Base-by-base conservation (phyloP, 1,140 invertebrate genomes). In the Caenorhabditis brenneri region DNA sequence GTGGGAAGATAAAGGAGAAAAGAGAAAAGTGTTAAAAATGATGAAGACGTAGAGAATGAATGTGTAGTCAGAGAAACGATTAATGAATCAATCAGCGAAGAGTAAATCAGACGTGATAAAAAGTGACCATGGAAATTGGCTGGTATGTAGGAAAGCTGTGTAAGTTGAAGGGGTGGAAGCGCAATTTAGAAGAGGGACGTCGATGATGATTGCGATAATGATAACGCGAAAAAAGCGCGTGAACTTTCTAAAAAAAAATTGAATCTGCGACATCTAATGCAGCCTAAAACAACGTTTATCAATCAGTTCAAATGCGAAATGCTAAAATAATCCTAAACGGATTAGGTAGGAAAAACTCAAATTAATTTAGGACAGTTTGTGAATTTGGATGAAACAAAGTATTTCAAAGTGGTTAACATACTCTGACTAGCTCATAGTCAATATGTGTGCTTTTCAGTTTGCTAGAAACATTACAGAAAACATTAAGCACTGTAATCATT, bases 41-140 rank as follows among this genome's bases (percentile, higher is more conserved):
- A 36, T 24, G 36, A 12, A 36, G 31, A 36, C 31, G 31, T 36
- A 19, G 31, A 65, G 31, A 58, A 29, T 29, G 29, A 4, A 15
- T 0, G 7, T 33, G 15, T 1, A 65, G 60, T n/a, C 12, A n/a
- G n/a, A 19, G 65, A n/a, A 36, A 74, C 22, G 36, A 74, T 74
- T 74, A 74, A 74, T 74, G 65, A 74, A 74, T 74, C 65, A 74
- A 74, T 42, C 65, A 74, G 65, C 19, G 65, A n/a, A 74, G 65
- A 74, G 65, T 74, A 74, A 74, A 74, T 74, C 65, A 74, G 65
- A 42, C 65, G 65, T 74, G 65, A 74, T 74, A 74, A 74, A 74
- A 74, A 74, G 36, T 74, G 65, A 74, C 36, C 65, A 74, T 74
- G 65, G 65, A 74, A 74, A 74, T 74, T 10, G 15, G n/a, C n/a